Evolutionary conservation across 1,140 invertebrate species (phyloP), one percentile per base, ranked within the genome.

Genomic region (Neodiprion fabricii): DNA sequence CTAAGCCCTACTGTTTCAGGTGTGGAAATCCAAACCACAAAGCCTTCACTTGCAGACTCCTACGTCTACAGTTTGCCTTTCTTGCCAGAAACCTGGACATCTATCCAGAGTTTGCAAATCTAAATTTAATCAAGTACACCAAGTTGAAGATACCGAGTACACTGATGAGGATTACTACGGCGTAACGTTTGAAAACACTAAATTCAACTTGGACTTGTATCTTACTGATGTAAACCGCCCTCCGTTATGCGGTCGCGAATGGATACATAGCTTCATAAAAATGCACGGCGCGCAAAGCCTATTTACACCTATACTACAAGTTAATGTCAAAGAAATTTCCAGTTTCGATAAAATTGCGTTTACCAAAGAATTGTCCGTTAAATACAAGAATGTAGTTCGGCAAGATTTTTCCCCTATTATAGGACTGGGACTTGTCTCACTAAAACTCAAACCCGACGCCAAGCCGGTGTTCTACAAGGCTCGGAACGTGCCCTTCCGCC

Each of bases 401-500:
- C n/a, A 61, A 61, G 53, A 61, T 61, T 61, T 61, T n/a, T 61
- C 53, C 53, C 53, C 53, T 11, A 61, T 61, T 61, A 61, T n/a
- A 61, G 53, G n/a, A 11, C n/a, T 61, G n/a, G 53, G 53, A 1
- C 53, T 61, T 61, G 53, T 61, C 53, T 61, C 53, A 61, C 53
- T 61, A n/a, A 61, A 73, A 21, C 49, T 77, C 4, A 79, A 77
- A 67, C 73, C 61, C 1, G 73, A 48, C 8, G 49, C 53, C 4
- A 12, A n/a, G 65, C 75, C 73, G 7, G 66, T 76, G 9, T 81
- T 80, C 53, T 14, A 70, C 7, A 1, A 66, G 61, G 79, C 78
- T 49, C 68, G 74, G 1, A 72, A 82, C 70, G 50, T 81, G 50
- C 76, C 78, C 3, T n/a, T 75, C 1, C 74, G 78, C 12, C 70